Base-by-base conservation (phyloP, 2,888 invertebrate species). In the Xestia c-nigrum region DNA sequence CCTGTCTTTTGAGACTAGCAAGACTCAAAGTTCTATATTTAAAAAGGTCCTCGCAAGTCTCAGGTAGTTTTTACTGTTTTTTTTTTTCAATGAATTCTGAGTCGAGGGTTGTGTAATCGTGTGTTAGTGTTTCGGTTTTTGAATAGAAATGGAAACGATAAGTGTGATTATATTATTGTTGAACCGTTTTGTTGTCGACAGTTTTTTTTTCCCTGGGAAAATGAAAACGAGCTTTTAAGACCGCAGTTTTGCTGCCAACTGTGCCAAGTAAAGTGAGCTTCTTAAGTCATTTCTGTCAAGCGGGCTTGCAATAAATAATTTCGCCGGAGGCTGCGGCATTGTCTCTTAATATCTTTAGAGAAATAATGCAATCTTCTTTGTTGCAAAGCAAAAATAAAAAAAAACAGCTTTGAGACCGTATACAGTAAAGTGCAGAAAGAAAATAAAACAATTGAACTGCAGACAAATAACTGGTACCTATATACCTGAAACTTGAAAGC, bases 1-100 rank as follows among this genome's bases (percentile, higher is more conserved):
- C 83, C 76, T 83, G 86, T 87, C 91, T 90, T 87, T 82, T 65
- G 90, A 90, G 90, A 91, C 80, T 79, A 81, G 80, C 86, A 46
- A 80, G 47, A 84, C 70, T 77, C 80, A 74, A 80, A 85, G 81
- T 70, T 87, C 84, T 87, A 86, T 90, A 85, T 89, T 88, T 88
- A 88, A 90, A 89, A 89, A 85, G 87, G 86, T 80, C 57, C n/a
- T 63, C n/a, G 43, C n/a, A n/a, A 40, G 80, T 83, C 64, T 72
- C 82, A 75, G 88, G 88, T 85, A 86, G 65, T 38, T 81, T 76
- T 80, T 77, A 50, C 59, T 14, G 24, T 7, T 82, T 83, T 81
- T 84, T 80, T 83, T 81, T 87, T 83, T 80, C 83, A 86, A 83
- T 89, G 79, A 79, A 80, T 87, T 87, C 81, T 84, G 84, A 77